Evolutionary conservation across 2,797 vertebrate species (phyloP).

Genomic region (Coluber constrictor): DNA sequence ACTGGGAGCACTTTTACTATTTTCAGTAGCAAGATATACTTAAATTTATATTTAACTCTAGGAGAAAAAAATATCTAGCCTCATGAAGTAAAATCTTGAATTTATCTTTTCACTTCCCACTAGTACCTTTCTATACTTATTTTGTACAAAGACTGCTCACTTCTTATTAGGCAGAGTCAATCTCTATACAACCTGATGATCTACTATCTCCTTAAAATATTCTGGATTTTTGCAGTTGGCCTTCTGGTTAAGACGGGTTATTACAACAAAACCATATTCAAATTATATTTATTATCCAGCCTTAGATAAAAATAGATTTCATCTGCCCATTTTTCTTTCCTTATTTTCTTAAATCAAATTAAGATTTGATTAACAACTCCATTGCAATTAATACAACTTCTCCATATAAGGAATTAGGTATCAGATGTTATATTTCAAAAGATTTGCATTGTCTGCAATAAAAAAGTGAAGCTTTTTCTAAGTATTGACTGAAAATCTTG

Average conservation of each 20-base stretch:
- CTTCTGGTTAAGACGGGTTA: constrained; percentile 19
- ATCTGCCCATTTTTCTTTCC: not conserved
- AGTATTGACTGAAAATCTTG: not conserved
- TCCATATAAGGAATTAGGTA: not conserved
- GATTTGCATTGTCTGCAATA: not conserved
- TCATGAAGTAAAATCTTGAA: constrained; percentile 37
- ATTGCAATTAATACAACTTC: not conserved
- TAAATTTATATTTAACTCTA: not conserved
- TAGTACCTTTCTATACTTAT: constrained; percentile 32
- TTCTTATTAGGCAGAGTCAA: constrained; percentile 33
- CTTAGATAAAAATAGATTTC: not conserved
- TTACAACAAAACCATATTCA: constrained; percentile 35
- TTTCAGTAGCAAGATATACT: constrained; percentile 1
- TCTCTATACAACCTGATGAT: constrained; percentile 41
- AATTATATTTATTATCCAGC: not conserved
- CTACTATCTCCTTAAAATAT: constrained; percentile 32
- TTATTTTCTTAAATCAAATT: not conserved
- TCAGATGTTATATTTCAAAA: constrained; percentile 5
- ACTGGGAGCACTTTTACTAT: constrained; percentile 28
- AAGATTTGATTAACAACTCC: not conserved
- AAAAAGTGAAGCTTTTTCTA: not conserved
- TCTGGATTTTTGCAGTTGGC: not conserved
- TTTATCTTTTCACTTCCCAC: constrained; percentile 11
- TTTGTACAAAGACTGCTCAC: constrained; percentile 18
- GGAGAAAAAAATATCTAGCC: constrained; percentile 44